These are phyloP conservation scores for Hirudinaria manillensis DNA, from an alignment of 2,888 invertebrate genomes.

Conservation along the genomic window DNA sequence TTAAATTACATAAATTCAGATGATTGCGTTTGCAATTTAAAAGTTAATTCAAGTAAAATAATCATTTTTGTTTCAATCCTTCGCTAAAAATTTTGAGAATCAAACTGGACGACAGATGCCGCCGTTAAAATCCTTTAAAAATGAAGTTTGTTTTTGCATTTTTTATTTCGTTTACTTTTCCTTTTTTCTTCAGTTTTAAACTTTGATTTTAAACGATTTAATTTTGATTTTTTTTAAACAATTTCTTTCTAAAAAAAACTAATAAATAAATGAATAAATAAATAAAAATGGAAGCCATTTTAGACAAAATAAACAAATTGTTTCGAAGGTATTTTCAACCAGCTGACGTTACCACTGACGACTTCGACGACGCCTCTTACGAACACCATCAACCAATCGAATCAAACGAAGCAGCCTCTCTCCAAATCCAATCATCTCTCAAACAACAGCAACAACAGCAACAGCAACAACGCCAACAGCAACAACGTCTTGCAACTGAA, in stretches of 20 bases:
- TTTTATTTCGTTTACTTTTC: neutral
- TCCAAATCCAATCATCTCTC: slow-evolving; percentile 16
- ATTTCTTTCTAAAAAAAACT: too few relatives aligned
- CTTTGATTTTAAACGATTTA: too few relatives aligned
- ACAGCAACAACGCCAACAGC: slow-evolving; percentile 11
- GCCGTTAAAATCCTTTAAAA: too few relatives aligned
- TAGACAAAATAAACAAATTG: too few relatives aligned
- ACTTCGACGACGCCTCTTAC: slow-evolving; percentile 8
- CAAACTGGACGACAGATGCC: too few relatives aligned
- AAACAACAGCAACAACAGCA: slow-evolving; percentile 20
- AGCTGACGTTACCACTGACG: slow-evolving; percentile 21
- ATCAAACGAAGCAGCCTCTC: slow-evolving; percentile 22
- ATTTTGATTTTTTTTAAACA: too few relatives aligned
- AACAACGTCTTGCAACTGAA: slow-evolving; percentile 4
- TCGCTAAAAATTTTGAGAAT: too few relatives aligned
- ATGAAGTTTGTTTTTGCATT: neutral
- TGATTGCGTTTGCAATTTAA: neutral
- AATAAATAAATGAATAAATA: too few relatives aligned
- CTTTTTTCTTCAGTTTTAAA: too few relatives aligned
- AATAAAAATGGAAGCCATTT: too few relatives aligned
- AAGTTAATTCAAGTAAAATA: neutral
- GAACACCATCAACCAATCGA: slow-evolving; percentile 6
- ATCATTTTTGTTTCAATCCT: neutral
- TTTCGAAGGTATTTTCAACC: slow-evolving; percentile 30
- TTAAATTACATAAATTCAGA: too few relatives aligned